Conservation (phyloP, 2,888 invertebrate species). For the Odontomyia ornata region DNA sequence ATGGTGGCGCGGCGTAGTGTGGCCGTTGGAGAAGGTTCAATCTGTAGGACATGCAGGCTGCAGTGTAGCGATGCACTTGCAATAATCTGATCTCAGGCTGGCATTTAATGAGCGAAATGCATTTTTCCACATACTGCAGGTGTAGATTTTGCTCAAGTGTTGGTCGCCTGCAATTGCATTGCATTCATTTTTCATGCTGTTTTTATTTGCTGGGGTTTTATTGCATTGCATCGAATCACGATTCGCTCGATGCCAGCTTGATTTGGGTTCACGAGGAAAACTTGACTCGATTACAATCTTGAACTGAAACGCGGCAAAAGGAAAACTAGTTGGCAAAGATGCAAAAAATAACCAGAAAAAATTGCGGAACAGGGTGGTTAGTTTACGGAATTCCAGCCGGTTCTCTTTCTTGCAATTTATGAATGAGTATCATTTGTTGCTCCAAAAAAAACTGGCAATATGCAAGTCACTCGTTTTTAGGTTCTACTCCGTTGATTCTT, state of each 20-base stretch:
- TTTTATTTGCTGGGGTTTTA: not conserved
- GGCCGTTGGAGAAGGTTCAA: too few relatives aligned
- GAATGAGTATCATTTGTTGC: too few relatives aligned
- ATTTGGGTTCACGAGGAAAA: conserved; percentile 20
- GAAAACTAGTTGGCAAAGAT: not conserved
- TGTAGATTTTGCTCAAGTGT: conserved; percentile 7
- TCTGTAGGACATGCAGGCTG: not conserved
- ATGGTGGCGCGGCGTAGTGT: not conserved
- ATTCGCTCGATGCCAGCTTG: not conserved
- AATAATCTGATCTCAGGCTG: not conserved
- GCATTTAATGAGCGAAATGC: conserved; percentile 3
- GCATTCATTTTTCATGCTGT: conserved; percentile 6
- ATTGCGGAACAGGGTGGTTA: not conserved
- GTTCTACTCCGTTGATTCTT: too few relatives aligned
- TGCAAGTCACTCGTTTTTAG: too few relatives aligned
- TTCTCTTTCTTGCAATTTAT: too few relatives aligned
- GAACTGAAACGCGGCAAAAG: not conserved
- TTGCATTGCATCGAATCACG: conserved; percentile 38
- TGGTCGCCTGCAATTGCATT: not conserved
- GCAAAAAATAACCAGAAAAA: not conserved
- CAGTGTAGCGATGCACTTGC: not conserved
- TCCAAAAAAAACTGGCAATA: too few relatives aligned
- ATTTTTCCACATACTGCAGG: conserved; percentile 15
- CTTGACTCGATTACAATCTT: conserved; percentile 11
- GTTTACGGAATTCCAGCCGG: not conserved